Evolutionary conservation across 1,140 invertebrate species (phyloP).

Genomic region (Drosophila obscura): DNA sequence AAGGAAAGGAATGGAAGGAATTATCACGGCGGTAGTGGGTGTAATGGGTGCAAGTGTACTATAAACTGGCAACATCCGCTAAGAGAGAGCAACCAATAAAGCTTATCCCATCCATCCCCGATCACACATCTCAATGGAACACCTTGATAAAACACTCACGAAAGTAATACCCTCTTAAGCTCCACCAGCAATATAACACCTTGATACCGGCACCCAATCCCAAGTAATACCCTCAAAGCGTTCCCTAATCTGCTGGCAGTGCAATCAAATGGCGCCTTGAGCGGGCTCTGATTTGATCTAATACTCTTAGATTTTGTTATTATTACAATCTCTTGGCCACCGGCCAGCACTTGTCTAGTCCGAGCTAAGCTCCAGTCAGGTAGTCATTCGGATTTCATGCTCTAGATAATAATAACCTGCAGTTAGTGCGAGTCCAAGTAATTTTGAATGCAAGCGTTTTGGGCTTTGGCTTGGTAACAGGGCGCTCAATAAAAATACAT

Average conservation of each 20-base stretch:
- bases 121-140: too few relatives aligned
- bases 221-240: constrained; percentile 9
- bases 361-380: constrained; percentile 40
- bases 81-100: not conserved
- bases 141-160: too few relatives aligned
- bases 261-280: constrained; percentile 37
- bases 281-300: not conserved
- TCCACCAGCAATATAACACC: too few relatives aligned
- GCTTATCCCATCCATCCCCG: too few relatives aligned
- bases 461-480: constrained; percentile 37
- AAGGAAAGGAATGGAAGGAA: constrained; percentile 13
- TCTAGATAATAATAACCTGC: constrained; percentile 77
- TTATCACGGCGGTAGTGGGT: constrained; percentile 21
- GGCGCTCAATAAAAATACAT: constrained; percentile 18
- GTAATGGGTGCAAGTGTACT: constrained; percentile 1
- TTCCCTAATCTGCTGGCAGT: constrained; percentile 9
- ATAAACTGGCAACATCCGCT: not conserved
- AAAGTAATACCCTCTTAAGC: too few relatives aligned
- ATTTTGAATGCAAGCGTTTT: constrained; percentile 47
- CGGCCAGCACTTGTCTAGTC: constrained; percentile 55
- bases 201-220: too few relatives aligned
- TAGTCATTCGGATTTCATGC: constrained; percentile 73
- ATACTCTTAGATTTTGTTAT: constrained; percentile 26
- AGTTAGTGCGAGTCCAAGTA: constrained; percentile 38
- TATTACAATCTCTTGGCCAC: constrained; percentile 58